Percentiles rank a stretch among this genome's conserved stretches.
These are phyloP conservation scores for Antheraea pernyi DNA, from an alignment of 1,140 invertebrate species.

Conservation along the genomic window DNA sequence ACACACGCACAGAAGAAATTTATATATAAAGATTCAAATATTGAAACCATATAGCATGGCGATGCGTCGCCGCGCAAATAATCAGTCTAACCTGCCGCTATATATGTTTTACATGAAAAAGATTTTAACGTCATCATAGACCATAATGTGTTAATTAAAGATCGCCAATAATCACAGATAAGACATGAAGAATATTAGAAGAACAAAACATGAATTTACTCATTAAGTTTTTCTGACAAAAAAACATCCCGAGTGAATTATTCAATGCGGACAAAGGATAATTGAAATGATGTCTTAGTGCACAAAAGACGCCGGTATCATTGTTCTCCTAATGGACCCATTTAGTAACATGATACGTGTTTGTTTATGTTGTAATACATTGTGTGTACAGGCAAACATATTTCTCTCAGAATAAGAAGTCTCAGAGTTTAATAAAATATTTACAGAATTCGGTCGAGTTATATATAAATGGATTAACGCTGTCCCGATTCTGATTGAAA, in stretches of 20 bases:
- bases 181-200: too few relatives aligned
- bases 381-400: constrained; percentile 1
- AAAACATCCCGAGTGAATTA: constrained; percentile 5
- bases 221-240: background rate
- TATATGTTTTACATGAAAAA: too few relatives aligned
- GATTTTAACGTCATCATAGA: too few relatives aligned
- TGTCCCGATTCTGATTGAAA: too few relatives aligned
- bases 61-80: too few relatives aligned
- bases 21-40: too few relatives aligned
- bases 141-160: too few relatives aligned
- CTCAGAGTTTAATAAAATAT: background rate
- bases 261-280: constrained; percentile 8
- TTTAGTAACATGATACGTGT: constrained; percentile 23
- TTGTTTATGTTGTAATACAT: constrained; percentile 12
- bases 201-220: background rate
- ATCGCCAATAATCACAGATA: too few relatives aligned
- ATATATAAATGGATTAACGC: background rate
- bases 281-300: background rate
- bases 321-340: constrained; percentile 27
- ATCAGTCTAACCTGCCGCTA: too few relatives aligned
- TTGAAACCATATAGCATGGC: too few relatives aligned
- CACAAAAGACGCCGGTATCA: background rate
- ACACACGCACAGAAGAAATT: too few relatives aligned
- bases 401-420: background rate
- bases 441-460: background rate